Evolutionary conservation across 2,113 vertebrate genomes (phyloP), one percentile per base, ranked within the genome.

Genomic region (Porphyrio hochstetteri): DNA sequence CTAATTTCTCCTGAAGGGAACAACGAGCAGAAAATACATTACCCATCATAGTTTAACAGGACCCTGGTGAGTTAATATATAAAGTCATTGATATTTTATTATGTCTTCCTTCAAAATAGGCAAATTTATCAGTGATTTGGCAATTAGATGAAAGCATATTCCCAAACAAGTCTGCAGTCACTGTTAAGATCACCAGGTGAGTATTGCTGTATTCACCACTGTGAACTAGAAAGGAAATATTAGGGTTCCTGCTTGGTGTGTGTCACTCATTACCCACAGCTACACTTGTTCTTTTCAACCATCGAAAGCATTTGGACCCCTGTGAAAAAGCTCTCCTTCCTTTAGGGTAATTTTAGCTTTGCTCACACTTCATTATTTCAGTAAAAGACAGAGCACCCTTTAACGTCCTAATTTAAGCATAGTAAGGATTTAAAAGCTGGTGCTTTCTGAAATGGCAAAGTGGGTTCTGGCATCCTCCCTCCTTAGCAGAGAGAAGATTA

Each of bases 51-150:
- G 72, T 90, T 72, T 64, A 86, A 38, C 74, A 63, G 70, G 18
- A 64, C 5, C 13, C 13, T 53, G 16, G 16, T 64, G 10, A 71
- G 36, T 40, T 33, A 84, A 16, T 25, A 63, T 64, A 77, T 64
- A 80, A 31, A 35, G 31, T 36, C 59, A 81, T 46, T 2, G 0
- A 9, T 69, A 48, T 55, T 76, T 83, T 44, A 7, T 61, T 69
- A 18, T 48, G 70, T 63, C 50, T 78, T 71, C n/a, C 83, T 80
- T 87, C 15, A 61, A 44, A 96, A 89, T 2, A 97, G 96, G 96
- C 46, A 63, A 92, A 56, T 11, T 69, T 97, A 81, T 95, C 90
- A 57, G 82, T 97, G 18, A 91, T 91, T 52, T 98, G 97, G 97
- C 96, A 97, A 85, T 60, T 97, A 50, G 95, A 91, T 44, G 83